A percentile compares a stretch with the other conserved stretches of the same genome.
Evolutionary conservation across 2,113 vertebrate genomes (phyloP).

Genomic region (Narcine bancroftii): DNA sequence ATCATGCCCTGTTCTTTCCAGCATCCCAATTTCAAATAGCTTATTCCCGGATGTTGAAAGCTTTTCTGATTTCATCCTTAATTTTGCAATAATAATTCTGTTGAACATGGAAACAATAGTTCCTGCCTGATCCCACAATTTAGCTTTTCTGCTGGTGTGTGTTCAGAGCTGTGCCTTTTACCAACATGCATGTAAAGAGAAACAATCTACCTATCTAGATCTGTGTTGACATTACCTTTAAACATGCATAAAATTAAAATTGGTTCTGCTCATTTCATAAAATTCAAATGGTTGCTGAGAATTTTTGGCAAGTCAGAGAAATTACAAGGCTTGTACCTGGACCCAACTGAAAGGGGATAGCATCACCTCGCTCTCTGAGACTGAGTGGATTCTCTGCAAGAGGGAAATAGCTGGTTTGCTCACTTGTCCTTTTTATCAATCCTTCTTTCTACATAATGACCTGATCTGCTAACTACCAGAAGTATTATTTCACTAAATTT

Average conservation of each 20-base stretch:
- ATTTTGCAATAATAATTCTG: not conserved
- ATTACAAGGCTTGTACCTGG: not conserved
- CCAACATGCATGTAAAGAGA: no score
- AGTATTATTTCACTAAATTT: no score
- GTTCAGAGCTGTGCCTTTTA: not conserved
- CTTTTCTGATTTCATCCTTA: not conserved
- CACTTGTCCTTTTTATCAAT: no score
- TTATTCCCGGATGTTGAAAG: not conserved
- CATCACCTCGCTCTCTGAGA: no score
- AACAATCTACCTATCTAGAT: not conserved
- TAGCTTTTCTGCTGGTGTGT: not conserved
- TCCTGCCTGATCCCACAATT: not conserved
- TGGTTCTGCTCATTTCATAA: not conserved
- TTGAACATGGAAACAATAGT: not conserved
- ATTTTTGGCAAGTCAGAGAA: not conserved
- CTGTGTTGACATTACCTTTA: not conserved
- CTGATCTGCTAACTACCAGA: no score
- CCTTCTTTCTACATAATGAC: no score
- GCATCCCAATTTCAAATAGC: no score
- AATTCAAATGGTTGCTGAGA: not conserved
- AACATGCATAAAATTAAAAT: not conserved
- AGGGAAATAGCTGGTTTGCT: no score
- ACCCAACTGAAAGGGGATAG: not conserved
- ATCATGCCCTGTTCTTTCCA: not conserved
- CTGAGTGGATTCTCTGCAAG: no score